Evolutionary conservation across 2,888 invertebrate genomes (phyloP), one percentile per base, ranked within the genome.

Genomic region (Agrochola circellaris): DNA sequence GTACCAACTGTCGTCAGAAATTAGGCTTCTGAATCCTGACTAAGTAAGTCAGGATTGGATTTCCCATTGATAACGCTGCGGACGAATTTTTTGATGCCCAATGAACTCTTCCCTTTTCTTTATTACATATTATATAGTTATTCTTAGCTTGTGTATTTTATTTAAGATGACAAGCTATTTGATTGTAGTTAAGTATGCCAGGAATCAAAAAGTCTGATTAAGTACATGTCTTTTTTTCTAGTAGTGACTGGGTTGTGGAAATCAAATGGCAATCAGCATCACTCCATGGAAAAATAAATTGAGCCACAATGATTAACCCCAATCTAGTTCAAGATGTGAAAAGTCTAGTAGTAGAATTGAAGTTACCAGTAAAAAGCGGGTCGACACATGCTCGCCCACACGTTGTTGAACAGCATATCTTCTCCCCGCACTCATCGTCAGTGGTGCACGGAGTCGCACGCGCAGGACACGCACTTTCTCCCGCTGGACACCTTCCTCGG

Each of bases 351-450:
- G 61, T 34, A 23, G 61, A 62, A 23, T 34, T 62, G 1, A 42
- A 64, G 26, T 92, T 93, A 97, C 98, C 97, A 91, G 98, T 97
- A 87, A 95, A 97, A 67, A 97, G 92, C 60, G 97, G 97, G 83
- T 97, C 97, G 34, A 97, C 94, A 85, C 97, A 97, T 5, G 97
- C 94, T 80, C 94, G 95, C 17, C 98, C 98, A 89, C 98, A 98
- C 0, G 97, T 97, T 30, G 98, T 98, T 75, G 94, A 96, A 92
- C 98, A 98, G 93, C 98, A 98, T 76, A 97, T 97, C 85, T 97
- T 97, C 69, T 97, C 96, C 13, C 97, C 97, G 89, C 98, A 98
- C 69, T 98, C 97, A 73, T 96, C 96, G 87, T 98, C 97, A 62
- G 95, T 94, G 54, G 91, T 93, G 93, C 98, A 98, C 13, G 95